A percentile compares a stretch with the other conserved stretches of the same genome.
Evolutionary conservation across 2,113 vertebrate genomes (phyloP).

Genomic region (Amazona guildingii): DNA sequence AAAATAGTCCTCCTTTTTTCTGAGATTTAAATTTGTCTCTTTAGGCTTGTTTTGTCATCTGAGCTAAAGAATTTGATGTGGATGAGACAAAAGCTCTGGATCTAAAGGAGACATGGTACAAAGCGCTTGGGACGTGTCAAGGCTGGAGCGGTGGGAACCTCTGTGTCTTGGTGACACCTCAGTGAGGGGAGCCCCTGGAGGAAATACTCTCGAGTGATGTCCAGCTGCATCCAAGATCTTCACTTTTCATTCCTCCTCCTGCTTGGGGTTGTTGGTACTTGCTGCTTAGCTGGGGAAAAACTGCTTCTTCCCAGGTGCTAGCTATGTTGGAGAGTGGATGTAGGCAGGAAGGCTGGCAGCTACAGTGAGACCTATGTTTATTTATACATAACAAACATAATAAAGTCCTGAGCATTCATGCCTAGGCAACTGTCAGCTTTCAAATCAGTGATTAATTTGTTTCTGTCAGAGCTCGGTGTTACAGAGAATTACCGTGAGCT

Average conservation of each 20-base stretch:
- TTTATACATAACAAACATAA: not conserved
- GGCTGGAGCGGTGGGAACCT: fast-evolving
- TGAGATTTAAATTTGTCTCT: not conserved
- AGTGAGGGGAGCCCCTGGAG: not conserved
- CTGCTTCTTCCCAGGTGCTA: not conserved
- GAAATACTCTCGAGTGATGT: not conserved
- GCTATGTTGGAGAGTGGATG: not conserved
- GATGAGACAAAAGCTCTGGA: not conserved
- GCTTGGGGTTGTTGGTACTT: not conserved
- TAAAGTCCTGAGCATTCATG: not conserved
- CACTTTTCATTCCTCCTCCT: not conserved
- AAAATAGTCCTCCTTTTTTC: not conserved
- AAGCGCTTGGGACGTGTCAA: fast-evolving
- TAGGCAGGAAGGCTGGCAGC: not conserved
- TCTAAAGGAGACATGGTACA: not conserved
- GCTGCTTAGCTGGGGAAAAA: not conserved
- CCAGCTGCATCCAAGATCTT: not conserved
- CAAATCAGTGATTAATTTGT: not conserved
- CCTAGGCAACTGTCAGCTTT: not conserved
- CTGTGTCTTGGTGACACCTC: not conserved
- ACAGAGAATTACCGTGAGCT: not conserved
- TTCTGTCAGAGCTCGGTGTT: not conserved
- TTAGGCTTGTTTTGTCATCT: not conserved
- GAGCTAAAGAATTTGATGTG: not conserved
- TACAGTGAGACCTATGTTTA: not conserved